Percentiles rank a stretch among this genome's conserved stretches.
Evolutionary conservation across 64 coral and sea anemone genomes (phyloP).

Genomic region (Montipora cactus): DNA sequence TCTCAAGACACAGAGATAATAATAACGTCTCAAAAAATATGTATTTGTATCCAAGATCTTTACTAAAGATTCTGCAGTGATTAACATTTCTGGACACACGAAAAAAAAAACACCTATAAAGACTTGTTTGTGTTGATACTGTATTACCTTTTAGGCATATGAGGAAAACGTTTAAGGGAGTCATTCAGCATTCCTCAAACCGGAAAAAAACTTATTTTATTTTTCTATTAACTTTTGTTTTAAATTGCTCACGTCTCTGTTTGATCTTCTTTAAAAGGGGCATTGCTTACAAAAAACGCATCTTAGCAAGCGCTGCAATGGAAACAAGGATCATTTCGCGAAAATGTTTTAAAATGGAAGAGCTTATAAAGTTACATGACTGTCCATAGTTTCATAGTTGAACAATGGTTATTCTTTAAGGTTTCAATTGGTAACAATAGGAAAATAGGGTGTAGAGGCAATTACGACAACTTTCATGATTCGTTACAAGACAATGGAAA

Average conservation of each 20-base stretch:
- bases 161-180: background rate
- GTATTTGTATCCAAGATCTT: constrained; percentile 1
- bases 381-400: background rate
- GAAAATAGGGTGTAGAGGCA: background rate
- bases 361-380: background rate
- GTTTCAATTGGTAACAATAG: background rate
- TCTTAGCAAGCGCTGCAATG: too few species aligned
- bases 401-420: background rate
- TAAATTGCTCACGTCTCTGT: too few species aligned
- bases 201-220: too few species aligned
- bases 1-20: background rate
- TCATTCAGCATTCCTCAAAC: too few species aligned
- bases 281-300: too few species aligned
- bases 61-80: background rate
- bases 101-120: background rate
- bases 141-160: background rate
- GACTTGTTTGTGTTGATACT: background rate
- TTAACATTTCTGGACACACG: background rate
- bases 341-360: background rate
- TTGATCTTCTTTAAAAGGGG: too few species aligned
- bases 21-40: background rate
- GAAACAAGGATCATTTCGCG: background rate
- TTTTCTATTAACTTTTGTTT: too few species aligned
- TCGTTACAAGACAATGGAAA: background rate
- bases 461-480: background rate